A percentile compares a stretch with the other conserved stretches of the same genome.
phyloP scores from a whole-genome alignment of 2,888 invertebrate species.

The Liopterus haemorrhoidalis region DNA sequence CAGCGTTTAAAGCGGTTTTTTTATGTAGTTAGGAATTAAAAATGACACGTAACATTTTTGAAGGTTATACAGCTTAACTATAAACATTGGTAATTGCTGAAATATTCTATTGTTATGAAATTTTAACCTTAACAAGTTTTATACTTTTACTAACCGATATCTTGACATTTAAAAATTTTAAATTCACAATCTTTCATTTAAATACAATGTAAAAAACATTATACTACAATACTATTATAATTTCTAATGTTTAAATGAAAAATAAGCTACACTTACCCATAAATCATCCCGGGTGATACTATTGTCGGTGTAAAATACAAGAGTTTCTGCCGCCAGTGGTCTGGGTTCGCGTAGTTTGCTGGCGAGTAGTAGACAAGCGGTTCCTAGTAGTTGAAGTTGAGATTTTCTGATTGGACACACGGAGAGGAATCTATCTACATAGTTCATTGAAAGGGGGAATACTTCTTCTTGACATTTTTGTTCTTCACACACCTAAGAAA shows the following conservation, averaged over 20 bases:
- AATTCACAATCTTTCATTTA: no score
- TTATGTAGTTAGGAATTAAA: no score
- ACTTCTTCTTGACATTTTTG: constrained; percentile 90
- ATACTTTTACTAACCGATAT: no score
- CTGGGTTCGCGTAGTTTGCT: constrained; percentile 87
- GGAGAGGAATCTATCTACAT: constrained; percentile 89
- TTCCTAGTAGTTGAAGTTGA: constrained; percentile 86
- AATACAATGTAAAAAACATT: no score
- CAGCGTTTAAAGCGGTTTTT: no score
- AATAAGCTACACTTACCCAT: constrained; percentile 64
- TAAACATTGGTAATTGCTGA: no score
- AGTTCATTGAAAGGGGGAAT: constrained; percentile 86
- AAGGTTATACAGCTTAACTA: no score
- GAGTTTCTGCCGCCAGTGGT: constrained; percentile 70
- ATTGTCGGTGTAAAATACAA: constrained; percentile 91
- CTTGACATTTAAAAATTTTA: no score
- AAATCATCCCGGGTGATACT: constrained; percentile 82
- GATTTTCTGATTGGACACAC: constrained; percentile 74
- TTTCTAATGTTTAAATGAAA: constrained; percentile 3
- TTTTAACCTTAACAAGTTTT: no score
- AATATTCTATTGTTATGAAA: no score
- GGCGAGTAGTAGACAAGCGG: constrained; percentile 85
- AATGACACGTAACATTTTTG: no score
- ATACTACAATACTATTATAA: no score
- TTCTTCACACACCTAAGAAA: constrained; percentile 84